Evolutionary conservation across 2,113 vertebrate genomes (phyloP).

Genomic region (Setophaga kirtlandii): DNA sequence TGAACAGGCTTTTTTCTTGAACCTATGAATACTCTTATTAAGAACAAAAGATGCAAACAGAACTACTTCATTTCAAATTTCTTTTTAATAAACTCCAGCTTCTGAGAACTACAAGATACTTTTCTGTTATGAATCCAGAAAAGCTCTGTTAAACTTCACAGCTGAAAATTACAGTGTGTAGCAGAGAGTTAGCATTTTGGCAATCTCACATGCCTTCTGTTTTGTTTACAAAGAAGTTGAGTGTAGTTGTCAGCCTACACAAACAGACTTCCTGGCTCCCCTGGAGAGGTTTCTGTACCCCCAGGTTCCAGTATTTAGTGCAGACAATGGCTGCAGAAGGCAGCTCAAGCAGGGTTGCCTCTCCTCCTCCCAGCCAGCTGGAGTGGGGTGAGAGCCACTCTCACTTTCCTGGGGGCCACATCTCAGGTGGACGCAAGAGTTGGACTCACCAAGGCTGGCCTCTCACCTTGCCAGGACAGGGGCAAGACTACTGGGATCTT

Average conservation of each 20-base stretch:
- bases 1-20: background rate
- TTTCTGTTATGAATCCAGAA: background rate
- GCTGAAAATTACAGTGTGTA: background rate
- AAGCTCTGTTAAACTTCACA: background rate
- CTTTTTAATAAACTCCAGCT: background rate
- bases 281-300: background rate
- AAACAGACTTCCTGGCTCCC: background rate
- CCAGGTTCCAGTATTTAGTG: background rate
- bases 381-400: rapidly evolving
- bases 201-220: background rate
- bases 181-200: background rate
- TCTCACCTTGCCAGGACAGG: background rate
- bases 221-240: background rate
- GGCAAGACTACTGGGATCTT: background rate
- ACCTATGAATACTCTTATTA: background rate
- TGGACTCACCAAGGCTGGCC: background rate
- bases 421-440: background rate
- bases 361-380: background rate
- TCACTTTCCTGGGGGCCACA: background rate
- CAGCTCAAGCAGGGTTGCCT: background rate
- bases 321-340: background rate
- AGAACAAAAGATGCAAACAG: background rate
- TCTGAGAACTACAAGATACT: background rate
- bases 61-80: background rate
- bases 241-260: background rate